Evolutionary conservation across 2,113 vertebrate genomes (phyloP), one percentile per base, ranked within the genome.

Genomic region (Rostratula benghalensis): DNA sequence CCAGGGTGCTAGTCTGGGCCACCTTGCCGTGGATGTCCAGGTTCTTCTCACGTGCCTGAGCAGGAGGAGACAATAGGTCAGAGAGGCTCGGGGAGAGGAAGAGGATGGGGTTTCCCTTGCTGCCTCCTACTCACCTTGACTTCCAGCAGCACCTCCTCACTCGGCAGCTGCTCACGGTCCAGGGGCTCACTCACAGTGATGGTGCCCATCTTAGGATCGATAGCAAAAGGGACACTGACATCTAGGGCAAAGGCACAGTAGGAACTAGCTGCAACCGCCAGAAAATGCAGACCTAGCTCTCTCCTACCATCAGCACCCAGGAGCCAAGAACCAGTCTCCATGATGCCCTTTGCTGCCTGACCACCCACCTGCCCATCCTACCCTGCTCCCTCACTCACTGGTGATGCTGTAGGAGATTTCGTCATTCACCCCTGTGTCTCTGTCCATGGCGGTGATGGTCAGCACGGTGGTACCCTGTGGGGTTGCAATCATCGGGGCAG

Each of bases 81-180:
- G 69, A 51, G 30, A 7, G n/a, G 8, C 35, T 25, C 10, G 1
- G 19, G 41, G 8, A 33, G 27, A 76, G n/a, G 67, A 80, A 63
- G 13, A 80, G 30, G 63, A 61, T 30, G 59, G 45, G 11, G 14
- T 7, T 87, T 25, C 33, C 51, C 41, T 61, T 81, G 45, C 48
- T 89, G 10, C 39, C n/a, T 84, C 23, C 60, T 61, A 91, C 98
- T 98, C 93, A 99, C 99, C 54, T 37, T 98, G 54, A 99, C 97
- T 41, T 89, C 60, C 91, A 99, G 93, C 43, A 87, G 93, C 54
- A 99, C 97, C 46, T 86, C 74, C 77, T 98, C 97, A 0, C 83
- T 94, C 61, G 91, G 91, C 75, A 97, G 75, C 90, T 98, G 93
- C 92, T 99, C 99, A 59, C 99, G 98, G 93, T 99, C 99, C 93